These are phyloP conservation scores for Clunio marinus DNA, from an alignment of 2,888 invertebrate species.

Conservation along the genomic window DNA sequence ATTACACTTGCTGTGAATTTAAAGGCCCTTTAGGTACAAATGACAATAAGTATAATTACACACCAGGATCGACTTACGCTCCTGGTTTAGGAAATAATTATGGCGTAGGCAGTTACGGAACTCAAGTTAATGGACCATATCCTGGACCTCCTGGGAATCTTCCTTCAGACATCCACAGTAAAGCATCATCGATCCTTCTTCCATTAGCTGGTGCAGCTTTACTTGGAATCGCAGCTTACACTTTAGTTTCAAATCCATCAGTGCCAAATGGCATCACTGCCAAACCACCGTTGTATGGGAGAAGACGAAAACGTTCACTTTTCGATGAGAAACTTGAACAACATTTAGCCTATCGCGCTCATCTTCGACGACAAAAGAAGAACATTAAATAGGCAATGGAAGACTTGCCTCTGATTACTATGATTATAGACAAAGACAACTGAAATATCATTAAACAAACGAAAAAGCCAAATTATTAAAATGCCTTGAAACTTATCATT, in stretches of 20 bases:
- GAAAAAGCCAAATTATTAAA: slow-evolving; percentile 30
- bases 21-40: no score
- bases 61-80: neutral
- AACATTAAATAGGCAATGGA: neutral
- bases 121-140: neutral
- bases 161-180: slow-evolving; percentile 9
- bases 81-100: neutral
- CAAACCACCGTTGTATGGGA: neutral
- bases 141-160: neutral
- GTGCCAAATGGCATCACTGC: neutral
- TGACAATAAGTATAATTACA: slow-evolving; percentile 8
- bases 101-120: neutral
- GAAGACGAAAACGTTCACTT: slow-evolving; percentile 17
- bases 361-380: no score
- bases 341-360: slow-evolving; percentile 29
- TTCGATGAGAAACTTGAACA: slow-evolving; percentile 19
- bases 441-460: neutral
- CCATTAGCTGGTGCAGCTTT: slow-evolving; percentile 29
- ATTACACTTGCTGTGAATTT: no score
- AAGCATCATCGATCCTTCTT: neutral
- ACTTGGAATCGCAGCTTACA: slow-evolving; percentile 30
- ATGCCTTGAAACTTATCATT: slow-evolving; percentile 35
- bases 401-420: neutral
- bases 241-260: neutral
- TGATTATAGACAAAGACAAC: neutral